Evolutionary conservation across 1,140 invertebrate genomes (phyloP).

Genomic region (Habropoda laboriosa): DNA sequence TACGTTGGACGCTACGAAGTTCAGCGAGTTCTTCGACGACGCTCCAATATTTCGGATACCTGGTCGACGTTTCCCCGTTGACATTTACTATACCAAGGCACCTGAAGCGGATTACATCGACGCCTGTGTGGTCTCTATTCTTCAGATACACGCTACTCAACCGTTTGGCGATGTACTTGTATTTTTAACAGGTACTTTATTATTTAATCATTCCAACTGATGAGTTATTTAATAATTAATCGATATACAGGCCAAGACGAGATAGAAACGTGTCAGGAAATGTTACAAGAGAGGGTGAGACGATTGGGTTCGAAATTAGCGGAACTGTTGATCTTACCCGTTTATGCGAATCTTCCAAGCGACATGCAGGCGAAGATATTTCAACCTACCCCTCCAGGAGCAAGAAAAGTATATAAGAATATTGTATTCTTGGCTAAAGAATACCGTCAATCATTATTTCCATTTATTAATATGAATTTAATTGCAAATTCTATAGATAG

Average conservation of each 20-base stretch:
- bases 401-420: constrained; percentile 89
- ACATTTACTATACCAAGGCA: constrained; percentile 99
- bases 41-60: constrained; percentile 99
- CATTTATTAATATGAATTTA: constrained; percentile 47
- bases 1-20: constrained; percentile 98
- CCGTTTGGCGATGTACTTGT: constrained; percentile 97
- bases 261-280: constrained; percentile 97
- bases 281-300: constrained; percentile 94
- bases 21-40: constrained; percentile 99
- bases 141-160: constrained; percentile 99
- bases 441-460: neutral
- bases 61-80: constrained; percentile 92
- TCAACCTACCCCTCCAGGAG: constrained; percentile 96
- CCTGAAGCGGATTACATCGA: constrained; percentile 99
- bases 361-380: constrained; percentile 99
- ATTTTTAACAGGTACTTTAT: constrained; percentile 94
- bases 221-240: neutral
- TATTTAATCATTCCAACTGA: constrained; percentile 39
- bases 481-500: constrained; percentile 84
- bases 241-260: constrained; percentile 88
- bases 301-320: constrained; percentile 95
- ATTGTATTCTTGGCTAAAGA: neutral
- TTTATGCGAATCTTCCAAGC: constrained; percentile 99
- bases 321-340: constrained; percentile 96
- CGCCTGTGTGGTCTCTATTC: constrained; percentile 96